A percentile compares a stretch with the other conserved stretches of the same genome.
phyloP scores from a whole-genome alignment of 2,113 vertebrate species.

The Oxygymnocypris stewartii region DNA sequence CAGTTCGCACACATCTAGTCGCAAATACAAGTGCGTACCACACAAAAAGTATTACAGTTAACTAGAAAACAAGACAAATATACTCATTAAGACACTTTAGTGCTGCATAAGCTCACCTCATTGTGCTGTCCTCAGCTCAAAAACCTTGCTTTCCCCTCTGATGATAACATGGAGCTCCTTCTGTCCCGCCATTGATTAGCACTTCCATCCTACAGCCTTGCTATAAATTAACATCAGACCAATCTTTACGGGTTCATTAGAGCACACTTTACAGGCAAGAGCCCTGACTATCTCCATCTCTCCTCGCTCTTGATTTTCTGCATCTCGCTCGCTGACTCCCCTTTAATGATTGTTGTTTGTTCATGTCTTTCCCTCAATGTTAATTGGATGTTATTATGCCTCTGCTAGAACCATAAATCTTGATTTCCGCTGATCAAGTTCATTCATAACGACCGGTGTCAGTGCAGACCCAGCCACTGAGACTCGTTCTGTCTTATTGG shows the following conservation, averaged over 20 bases:
- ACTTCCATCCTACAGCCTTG: slow-evolving; percentile 15
- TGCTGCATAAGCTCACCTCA: slow-evolving; percentile 1
- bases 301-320: slow-evolving; percentile 10
- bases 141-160: background rate
- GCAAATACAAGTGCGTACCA: background rate
- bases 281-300: background rate
- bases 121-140: background rate
- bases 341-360: slow-evolving; percentile 16
- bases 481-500: background rate
- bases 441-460: slow-evolving; percentile 8
- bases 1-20: background rate
- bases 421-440: slow-evolving; percentile 30
- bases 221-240: slow-evolving; percentile 31
- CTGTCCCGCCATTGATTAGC: slow-evolving; percentile 31
- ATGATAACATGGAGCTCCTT: slow-evolving; percentile 19
- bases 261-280: slow-evolving; percentile 29
- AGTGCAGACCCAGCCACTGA: background rate
- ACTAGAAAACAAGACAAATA: background rate
- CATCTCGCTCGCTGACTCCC: background rate
- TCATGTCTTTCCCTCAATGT: slow-evolving; percentile 6
- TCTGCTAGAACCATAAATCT: slow-evolving; percentile 30
- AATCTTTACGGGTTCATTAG: slow-evolving; percentile 41
- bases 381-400: slow-evolving; percentile 42
- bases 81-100: background rate
- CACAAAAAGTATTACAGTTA: background rate